Evolutionary conservation across 2,113 vertebrate genomes (phyloP).

Genomic region (Eptatretus burgeri): DNA sequence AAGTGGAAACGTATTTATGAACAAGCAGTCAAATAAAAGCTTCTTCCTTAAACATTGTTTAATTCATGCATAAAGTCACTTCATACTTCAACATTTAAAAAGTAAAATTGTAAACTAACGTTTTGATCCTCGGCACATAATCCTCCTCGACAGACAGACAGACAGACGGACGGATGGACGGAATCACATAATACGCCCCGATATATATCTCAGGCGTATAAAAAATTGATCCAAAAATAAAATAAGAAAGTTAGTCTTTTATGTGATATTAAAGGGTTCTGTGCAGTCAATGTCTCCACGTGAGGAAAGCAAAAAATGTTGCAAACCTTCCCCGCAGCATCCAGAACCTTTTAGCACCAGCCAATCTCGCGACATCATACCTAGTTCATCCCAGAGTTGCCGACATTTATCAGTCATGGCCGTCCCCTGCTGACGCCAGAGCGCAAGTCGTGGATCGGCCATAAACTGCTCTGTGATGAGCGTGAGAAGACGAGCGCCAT

Average conservation of each 20-base stretch:
- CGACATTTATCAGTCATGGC: constrained; percentile 88
- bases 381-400: constrained; percentile 24
- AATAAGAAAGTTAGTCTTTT: too few relatives aligned
- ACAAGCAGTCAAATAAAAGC: neutral
- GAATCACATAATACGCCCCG: too few relatives aligned
- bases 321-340: too few relatives aligned
- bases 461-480: constrained; percentile 24
- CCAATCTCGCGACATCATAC: constrained; percentile 11
- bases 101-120: neutral
- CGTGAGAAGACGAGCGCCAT: constrained; percentile 22
- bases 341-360: too few relatives aligned
- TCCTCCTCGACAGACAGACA: too few relatives aligned
- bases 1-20: neutral
- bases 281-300: too few relatives aligned
- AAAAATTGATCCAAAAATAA: too few relatives aligned
- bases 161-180: too few relatives aligned
- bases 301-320: too few relatives aligned
- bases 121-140: neutral
- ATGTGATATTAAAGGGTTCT: too few relatives aligned
- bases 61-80: constrained; percentile 1
- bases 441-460: constrained; percentile 18
- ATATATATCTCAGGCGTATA: too few relatives aligned
- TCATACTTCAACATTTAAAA: constrained; percentile 1
- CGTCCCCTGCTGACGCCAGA: constrained; percentile 34
- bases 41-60: neutral